Base-by-base conservation (phyloP, 2,888 invertebrate species). In the Atherix ibis region DNA sequence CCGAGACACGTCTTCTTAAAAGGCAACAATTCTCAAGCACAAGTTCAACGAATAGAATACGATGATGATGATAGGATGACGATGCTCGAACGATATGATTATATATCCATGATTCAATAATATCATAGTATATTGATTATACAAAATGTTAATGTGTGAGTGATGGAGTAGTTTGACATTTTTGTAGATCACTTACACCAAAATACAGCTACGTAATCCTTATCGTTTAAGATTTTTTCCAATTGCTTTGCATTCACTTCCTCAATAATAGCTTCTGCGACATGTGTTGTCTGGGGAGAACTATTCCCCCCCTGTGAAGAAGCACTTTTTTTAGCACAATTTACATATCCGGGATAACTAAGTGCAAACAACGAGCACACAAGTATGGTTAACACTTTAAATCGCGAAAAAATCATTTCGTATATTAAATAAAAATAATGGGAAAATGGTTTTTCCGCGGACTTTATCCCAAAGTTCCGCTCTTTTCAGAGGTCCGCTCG, bases 191-290 rank as follows among this genome's bases (percentile, higher is more conserved):
- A 85, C 88, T 88, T 81, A 89, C 88, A 89, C 85, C 88, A 89
- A 68, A 82, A 88, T 66, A 88, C 88, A 62, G 88, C 88, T 63
- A 89, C 85, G 71, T 82, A 87, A 68, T 87, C 87, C 74, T 87
- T 85, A 52, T 85, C 84, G 64, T 77, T 74, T 62, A 89, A 73
- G 53, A 87, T 72, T 61, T 82, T 76, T 62, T 87, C 88, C 67
- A 88, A 74, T 67, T 87, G 84, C 66, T 87, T 88, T 61, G 83
- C 77, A 65, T 82, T 84, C 68, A 88, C 85, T 69, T 88, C 87
- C 67, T 88, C 87, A 70, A 88, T 88, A 67, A 82, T 77, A 62
- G 84, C 73, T 57, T 79, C 79, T 50, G 55, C 53, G 49, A 65
- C 65, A 42, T 29, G 35, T 46, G 57, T 48, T 48, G 56, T 50